Base-by-base conservation (phyloP, 2,113 vertebrate genomes). In the Hippocampus abdominalis region DNA sequence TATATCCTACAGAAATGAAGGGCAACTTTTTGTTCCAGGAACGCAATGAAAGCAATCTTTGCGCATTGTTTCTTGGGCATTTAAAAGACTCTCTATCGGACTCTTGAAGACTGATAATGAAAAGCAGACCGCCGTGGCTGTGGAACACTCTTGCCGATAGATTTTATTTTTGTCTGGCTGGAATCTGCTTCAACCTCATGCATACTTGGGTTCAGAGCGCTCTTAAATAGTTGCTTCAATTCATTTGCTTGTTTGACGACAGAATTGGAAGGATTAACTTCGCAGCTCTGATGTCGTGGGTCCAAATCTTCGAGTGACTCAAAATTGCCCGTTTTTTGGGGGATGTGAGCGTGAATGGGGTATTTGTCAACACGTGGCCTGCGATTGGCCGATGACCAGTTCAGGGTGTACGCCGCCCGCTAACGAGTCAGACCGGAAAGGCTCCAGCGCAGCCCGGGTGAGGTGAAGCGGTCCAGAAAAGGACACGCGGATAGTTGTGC, bases 381-480 rank as follows among this genome's bases (percentile, higher is more conserved):
- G 46, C 46, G 16, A 48, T 16, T 48, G 46, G 46, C 46, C 16
- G 46, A 16, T 13, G 12, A 48, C 13, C 5, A 48, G 4, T 48
- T 46, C 44, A 46, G 44, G 12, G 44, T 46, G 44, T 8, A 46
- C 44, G 11, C 44, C 44, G 44, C 48, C 48, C 18, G 4, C 48
- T 16, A 49, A 3, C 13, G 4, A 49, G 3, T 49, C 48, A 16
- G 48, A 16, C 3, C 2, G 15, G 16, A 20, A 18, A 20, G 48
- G 16, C 15, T 49, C 3, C 4, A 49, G 48, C 54, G 8, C 54
- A 57, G n/a, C 13, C 15, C 25, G 81, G 74, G 87, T 81, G 73
- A 76, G 88, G 78, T 73, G 72, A 81, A 85, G 83, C 78, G 78
- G 82, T 62, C 73, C 80, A 88, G 81, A 76, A 87, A 89, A 59